Evolutionary conservation across 2,888 invertebrate species (phyloP).

Genomic region (Lumbricus terrestris): DNA sequence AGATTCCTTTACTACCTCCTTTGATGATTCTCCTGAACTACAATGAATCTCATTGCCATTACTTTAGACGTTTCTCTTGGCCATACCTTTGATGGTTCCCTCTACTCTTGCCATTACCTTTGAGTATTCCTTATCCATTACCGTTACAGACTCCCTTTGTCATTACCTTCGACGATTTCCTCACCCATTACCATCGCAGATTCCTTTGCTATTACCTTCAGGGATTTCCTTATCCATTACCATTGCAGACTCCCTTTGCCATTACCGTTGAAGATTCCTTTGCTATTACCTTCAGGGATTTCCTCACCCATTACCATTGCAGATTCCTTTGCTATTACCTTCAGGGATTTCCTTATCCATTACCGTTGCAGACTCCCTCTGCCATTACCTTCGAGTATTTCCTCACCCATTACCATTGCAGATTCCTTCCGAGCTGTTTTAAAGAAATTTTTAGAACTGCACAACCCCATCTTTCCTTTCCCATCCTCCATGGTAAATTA

Average conservation of each 20-base stretch:
- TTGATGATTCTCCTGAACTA: too few species aligned
- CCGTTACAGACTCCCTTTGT: background rate
- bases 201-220: too few species aligned
- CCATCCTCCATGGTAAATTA: too few species aligned
- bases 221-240: too few species aligned
- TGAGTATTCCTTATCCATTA: background rate
- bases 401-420: conserved; percentile 69
- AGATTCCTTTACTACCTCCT: too few species aligned
- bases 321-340: background rate
- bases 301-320: background rate
- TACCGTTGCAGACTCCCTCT: background rate
- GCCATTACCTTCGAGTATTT: conserved; percentile 73
- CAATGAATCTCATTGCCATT: background rate
- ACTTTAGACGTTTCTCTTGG: background rate
- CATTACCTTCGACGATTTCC: conserved; percentile 76
- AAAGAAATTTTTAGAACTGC: too few species aligned
- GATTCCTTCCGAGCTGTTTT: conserved; percentile 70
- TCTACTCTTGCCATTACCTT: conserved; percentile 65
- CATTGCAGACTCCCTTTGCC: background rate
- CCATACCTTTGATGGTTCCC: conserved; percentile 76
- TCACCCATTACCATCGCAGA: conserved; percentile 65
- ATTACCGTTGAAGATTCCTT: background rate
- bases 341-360: background rate
- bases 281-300: background rate
- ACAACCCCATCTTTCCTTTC: too few species aligned